Conservation (phyloP, 2,888 invertebrate genomes). For the Amblyjoppa fuscipennis region DNA sequence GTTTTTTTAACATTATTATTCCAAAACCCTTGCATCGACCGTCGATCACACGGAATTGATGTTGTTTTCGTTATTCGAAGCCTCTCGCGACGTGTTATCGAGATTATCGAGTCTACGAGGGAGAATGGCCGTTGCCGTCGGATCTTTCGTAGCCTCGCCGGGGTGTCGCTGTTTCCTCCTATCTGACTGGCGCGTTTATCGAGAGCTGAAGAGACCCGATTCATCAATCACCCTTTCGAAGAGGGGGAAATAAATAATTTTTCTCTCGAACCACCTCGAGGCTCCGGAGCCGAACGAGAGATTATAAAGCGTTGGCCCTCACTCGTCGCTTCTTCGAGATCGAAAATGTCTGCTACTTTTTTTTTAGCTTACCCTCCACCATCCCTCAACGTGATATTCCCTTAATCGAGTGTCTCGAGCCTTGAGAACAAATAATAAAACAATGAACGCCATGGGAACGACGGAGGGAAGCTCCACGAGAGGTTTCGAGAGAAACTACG, state of each 20-base stretch:
- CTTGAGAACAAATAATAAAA: constrained; percentile 62
- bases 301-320: constrained; percentile 52
- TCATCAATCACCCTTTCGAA: constrained; percentile 75
- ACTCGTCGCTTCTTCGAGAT: constrained; percentile 32
- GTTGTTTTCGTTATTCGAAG: constrained; percentile 66
- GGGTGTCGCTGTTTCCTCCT: constrained; percentile 18
- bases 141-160: constrained; percentile 42
- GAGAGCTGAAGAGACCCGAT: constrained; percentile 57
- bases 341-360: constrained; percentile 36
- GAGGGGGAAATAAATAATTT: constrained; percentile 78
- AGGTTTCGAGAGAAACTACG: constrained; percentile 18
- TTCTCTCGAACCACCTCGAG: constrained; percentile 56
- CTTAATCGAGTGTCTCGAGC: constrained; percentile 62
- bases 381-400: constrained; percentile 49
- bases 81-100: constrained; percentile 57
- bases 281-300: constrained; percentile 34
- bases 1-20: constrained; percentile 72
- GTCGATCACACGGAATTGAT: constrained; percentile 38
- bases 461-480: background rate
- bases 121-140: constrained; percentile 22
- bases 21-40: constrained; percentile 51
- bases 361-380: constrained; percentile 30
- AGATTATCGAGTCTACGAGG: constrained; percentile 61
- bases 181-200: constrained; percentile 72
- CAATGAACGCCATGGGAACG: constrained; percentile 36